Percentiles rank a stretch among this genome's conserved stretches.
These are phyloP conservation scores for Cryptophagus acutangulus DNA, from an alignment of 2,888 invertebrate genomes.

Conservation along the genomic window DNA sequence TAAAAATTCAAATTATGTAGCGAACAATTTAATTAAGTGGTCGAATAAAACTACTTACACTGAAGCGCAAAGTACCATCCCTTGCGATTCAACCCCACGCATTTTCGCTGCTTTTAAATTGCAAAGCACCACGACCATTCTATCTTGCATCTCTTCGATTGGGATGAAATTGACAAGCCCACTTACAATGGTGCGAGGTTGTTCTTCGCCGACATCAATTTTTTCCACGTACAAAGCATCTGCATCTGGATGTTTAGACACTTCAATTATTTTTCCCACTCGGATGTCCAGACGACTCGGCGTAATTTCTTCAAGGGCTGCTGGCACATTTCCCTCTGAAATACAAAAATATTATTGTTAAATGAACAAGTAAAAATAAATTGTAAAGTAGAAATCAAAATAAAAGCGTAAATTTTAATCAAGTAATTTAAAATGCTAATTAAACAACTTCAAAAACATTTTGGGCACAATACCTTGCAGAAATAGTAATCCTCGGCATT, in stretches of 20 bases:
- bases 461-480: too few relatives aligned
- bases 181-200: constrained; percentile 70
- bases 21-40: too few relatives aligned
- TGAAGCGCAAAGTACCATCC: constrained; percentile 92
- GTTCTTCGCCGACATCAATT: constrained; percentile 80
- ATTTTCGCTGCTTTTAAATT: constrained; percentile 97
- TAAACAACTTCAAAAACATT: too few relatives aligned
- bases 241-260: constrained; percentile 85
- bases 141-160: constrained; percentile 82
- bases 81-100: constrained; percentile 85
- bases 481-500: too few relatives aligned
- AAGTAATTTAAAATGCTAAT: too few relatives aligned
- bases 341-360: too few relatives aligned
- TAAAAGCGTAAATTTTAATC: too few relatives aligned
- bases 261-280: constrained; percentile 80
- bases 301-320: constrained; percentile 54
- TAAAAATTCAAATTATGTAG: constrained; percentile 31
- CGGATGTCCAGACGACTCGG: constrained; percentile 81
- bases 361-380: too few relatives aligned
- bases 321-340: constrained; percentile 23
- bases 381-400: too few relatives aligned
- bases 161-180: constrained; percentile 91
- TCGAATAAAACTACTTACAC: constrained; percentile 52
- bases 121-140: constrained; percentile 87
- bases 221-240: constrained; percentile 88